These are phyloP conservation scores for Diachasmimorpha longicaudata DNA, from an alignment of 1,140 invertebrate species.

Conservation along the genomic window DNA sequence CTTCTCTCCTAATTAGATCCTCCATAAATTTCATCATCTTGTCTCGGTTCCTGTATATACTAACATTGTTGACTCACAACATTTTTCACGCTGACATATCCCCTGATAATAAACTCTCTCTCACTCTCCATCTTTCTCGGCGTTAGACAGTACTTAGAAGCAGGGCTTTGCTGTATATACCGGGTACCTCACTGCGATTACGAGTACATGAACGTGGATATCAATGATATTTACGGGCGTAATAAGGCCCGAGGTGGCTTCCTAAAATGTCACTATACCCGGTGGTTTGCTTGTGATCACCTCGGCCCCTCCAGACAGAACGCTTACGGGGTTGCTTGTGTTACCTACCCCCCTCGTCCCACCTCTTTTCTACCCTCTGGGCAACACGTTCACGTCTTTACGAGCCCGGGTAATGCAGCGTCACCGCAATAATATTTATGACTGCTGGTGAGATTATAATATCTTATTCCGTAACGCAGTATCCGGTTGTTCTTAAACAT, in stretches of 20 bases:
- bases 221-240: conserved; percentile 30
- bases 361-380: conserved; percentile 5
- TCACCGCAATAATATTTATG: conserved; percentile 51
- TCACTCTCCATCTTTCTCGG: neutral
- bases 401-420: conserved; percentile 46
- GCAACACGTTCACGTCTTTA: conserved; percentile 51
- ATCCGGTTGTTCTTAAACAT: conserved; percentile 40
- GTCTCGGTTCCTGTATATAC: neutral
- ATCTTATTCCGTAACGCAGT: conserved; percentile 50
- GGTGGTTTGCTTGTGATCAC: conserved; percentile 1
- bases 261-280: conserved; percentile 27
- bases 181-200: conserved; percentile 14
- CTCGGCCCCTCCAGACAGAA: neutral
- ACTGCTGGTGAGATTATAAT: conserved; percentile 47
- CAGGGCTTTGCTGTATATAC: neutral
- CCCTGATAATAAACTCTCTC: neutral
- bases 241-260: conserved; percentile 20
- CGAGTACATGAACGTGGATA: conserved; percentile 20
- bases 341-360: neutral
- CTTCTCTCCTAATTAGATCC: no score
- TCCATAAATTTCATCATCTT: neutral
- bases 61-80: neutral
- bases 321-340: neutral
- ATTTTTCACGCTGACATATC: neutral
- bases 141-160: neutral